Evolutionary conservation across 2,797 vertebrate genomes (phyloP), one percentile per base, ranked within the genome.

Genomic region (Sebastes vulpes): DNA sequence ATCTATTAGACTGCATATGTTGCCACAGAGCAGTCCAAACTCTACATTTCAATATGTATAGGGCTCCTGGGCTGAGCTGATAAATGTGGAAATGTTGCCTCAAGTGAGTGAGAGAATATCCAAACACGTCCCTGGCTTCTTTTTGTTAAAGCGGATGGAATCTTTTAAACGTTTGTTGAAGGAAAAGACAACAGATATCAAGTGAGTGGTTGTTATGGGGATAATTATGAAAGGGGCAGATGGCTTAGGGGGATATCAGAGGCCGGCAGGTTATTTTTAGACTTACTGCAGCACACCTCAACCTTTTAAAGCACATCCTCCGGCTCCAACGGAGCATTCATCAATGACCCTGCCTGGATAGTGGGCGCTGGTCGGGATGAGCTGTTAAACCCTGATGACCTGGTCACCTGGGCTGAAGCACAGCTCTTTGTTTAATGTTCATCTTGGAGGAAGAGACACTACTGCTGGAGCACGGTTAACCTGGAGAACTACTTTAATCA

Each of bases 221-320:
- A 95, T 93, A 75, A 87, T 93, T 93, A 82, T 90, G 87, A 93
- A 91, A 81, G 87, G 84, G 89, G 85, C 93, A 94, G 92, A 92
- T 94, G 93, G 89, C 88, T 90, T 59, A 18, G 60, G 87, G 88
- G 84, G 63, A 75, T 88, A 86, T 91, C 72, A 65, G 87, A 87
- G 84, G 79, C 86, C 68, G 72, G 25, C 58, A 9, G 75, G 89
- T 88, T 95, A 94, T 96, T 95, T 95, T 95, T 94, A 95, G 94
- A 80, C 72, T 61, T 38, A 65, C 85, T 77, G 83, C 89, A 75
- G 85, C 88, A 78, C 82, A 91, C 86, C 90, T 90, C 84, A 91
- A 88, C 92, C 93, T 92, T 79, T 91, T 74, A 92, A 89, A 91
- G 85, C 90, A 80, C 85, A 83, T 84, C 87, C 81, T 93, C 70